Evolutionary conservation across 2,113 vertebrate genomes (phyloP), one percentile per base, ranked within the genome.

Genomic region (Barbus barbus): DNA sequence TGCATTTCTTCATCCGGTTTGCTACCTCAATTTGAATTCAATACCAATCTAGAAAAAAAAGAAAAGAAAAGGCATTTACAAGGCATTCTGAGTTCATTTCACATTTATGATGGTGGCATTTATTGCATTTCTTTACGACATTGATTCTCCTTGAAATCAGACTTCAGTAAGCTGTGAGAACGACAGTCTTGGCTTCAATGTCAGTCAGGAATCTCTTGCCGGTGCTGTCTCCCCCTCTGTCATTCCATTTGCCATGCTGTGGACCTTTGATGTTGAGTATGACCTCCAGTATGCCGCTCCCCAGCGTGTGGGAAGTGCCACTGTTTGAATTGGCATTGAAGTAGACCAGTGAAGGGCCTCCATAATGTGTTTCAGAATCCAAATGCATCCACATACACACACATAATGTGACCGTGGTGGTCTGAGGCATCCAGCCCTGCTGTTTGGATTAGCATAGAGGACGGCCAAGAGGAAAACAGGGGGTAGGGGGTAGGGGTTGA

Each of bases 401-500:
- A 44, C 36, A 60, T 60, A 61, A 56, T 22, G 22, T 60, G 51
- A 63, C 36, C 2, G 38, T 63, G 36, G 78, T 80, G 78, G 65
- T 73, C 58, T 11, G 83, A 85, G 76, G 65, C 65, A 33, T 61
- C 77, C 53, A 75, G 24, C 80, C 61, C 78, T 74, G 67, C 85
- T 86, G 85, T 85, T 84, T 87, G 83, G 81, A 88, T 87, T 86
- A 89, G 82, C 81, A 26, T 86, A 82, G 78, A 84, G 86, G 84
- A 84, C 78, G 12, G 82, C 88, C 84, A 86, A 82, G 72, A 81
- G 63, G 48, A 76, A 18, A 67, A 58, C 58, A 71, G 86, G 83
- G 83, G 61, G 80, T 80, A 71, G 41, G 41, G 20, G 77, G 69
- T 41, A 73, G 83, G 58, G 83, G 46, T 81, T 84, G 33, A 56